A percentile compares a stretch with the other conserved stretches of the same genome.
These are phyloP conservation scores for Fratercula arctica DNA, from an alignment of 2,797 vertebrate species.

Conservation along the genomic window DNA sequence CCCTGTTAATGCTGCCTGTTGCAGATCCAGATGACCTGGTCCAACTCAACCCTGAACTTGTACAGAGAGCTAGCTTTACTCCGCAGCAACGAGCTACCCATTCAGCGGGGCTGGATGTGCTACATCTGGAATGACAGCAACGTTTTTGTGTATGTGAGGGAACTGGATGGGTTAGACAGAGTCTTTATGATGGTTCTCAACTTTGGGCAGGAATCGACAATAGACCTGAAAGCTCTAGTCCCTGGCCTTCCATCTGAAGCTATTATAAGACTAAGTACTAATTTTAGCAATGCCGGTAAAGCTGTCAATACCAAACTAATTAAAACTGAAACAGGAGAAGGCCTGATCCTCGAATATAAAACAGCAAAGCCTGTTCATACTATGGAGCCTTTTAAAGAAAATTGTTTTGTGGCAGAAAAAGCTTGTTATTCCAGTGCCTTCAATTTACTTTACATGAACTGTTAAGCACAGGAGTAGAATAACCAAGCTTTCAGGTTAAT, in stretches of 20 bases:
- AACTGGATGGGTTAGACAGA: constrained; percentile 85
- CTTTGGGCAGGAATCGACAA: constrained; percentile 78
- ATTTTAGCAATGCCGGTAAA: constrained; percentile 43
- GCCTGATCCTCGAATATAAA: constrained; percentile 86
- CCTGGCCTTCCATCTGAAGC: constrained; percentile 78
- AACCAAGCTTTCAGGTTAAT: neutral
- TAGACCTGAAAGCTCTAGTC: constrained; percentile 78
- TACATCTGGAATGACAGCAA: constrained; percentile 77
- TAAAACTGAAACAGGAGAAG: constrained; percentile 83
- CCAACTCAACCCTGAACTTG: constrained; percentile 81
- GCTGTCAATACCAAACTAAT: constrained; percentile 73
- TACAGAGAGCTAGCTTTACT: constrained; percentile 84
- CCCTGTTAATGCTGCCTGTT: neutral
- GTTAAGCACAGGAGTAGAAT: constrained; percentile 71
- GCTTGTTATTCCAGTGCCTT: constrained; percentile 87
- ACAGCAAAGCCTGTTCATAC: constrained; percentile 76
- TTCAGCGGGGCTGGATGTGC: constrained; percentile 94
- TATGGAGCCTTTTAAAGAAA: constrained; percentile 61
- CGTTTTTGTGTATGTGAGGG: constrained; percentile 85
- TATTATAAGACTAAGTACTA: constrained; percentile 84
- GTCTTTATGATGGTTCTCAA: constrained; percentile 91
- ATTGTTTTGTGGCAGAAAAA: constrained; percentile 89
- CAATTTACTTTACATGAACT: constrained; percentile 82
- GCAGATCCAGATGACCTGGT: constrained; percentile 81
- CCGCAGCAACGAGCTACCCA: constrained; percentile 77